Evolutionary conservation across 53 echinoderm and acorn worm genomes (phyloP).

Genomic region (Mesocentrotus franciscanus): DNA sequence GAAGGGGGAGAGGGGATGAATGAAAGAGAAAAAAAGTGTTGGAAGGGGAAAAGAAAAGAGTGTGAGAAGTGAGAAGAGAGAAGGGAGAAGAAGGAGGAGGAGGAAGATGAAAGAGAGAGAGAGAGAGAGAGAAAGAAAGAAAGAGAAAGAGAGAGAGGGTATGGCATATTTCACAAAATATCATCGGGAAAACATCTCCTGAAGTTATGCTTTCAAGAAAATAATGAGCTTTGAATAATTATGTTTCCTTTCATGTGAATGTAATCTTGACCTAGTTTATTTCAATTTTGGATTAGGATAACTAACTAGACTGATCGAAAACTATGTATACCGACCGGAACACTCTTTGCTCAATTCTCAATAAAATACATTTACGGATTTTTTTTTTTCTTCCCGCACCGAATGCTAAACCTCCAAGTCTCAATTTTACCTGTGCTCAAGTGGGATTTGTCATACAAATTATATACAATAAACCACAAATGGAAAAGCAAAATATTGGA

Average conservation of each 20-base stretch:
- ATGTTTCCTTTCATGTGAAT: neutral
- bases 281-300: neutral
- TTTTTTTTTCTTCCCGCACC: neutral
- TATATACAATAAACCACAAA: neutral
- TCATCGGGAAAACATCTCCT: neutral
- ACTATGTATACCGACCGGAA: neutral
- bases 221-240: neutral
- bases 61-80: neutral
- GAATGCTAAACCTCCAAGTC: neutral
- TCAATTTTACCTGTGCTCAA: neutral
- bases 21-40: neutral
- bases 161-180: too few relatives aligned
- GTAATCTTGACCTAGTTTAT: neutral
- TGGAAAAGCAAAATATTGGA: neutral
- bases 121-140: neutral
- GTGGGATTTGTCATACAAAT: neutral
- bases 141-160: neutral
- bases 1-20: neutral
- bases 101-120: neutral
- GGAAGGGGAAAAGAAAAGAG: neutral
- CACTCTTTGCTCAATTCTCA: neutral
- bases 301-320: too few relatives aligned
- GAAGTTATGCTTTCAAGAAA: neutral
- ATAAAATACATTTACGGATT: neutral
- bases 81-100: neutral